Evolutionary conservation across 2,888 invertebrate genomes (phyloP).

Genomic region (Cerastis leucographa): DNA sequence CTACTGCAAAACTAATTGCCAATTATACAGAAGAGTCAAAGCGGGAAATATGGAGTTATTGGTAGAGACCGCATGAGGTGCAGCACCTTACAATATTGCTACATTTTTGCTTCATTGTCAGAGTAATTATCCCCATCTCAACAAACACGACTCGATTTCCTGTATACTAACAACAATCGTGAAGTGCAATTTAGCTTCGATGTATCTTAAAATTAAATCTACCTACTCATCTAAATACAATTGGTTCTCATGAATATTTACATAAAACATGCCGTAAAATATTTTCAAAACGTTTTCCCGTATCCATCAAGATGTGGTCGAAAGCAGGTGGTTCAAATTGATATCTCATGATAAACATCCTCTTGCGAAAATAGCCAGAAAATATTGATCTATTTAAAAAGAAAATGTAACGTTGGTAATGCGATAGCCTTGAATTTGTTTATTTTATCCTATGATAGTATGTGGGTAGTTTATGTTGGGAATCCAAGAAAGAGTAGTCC

Average conservation of each 20-base stretch:
- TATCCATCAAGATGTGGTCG: conserved; percentile 20
- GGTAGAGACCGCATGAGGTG: conserved; percentile 31
- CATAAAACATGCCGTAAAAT: conserved; percentile 17
- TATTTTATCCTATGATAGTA: conserved; percentile 59
- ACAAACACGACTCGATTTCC: conserved; percentile 59
- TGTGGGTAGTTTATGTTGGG: conserved; percentile 63
- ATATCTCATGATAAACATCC: conserved; percentile 64
- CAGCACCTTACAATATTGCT: conserved; percentile 41
- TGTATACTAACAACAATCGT: conserved; percentile 58
- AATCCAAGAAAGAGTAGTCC: conserved; percentile 35
- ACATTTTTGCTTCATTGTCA: conserved; percentile 58
- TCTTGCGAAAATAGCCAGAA: conserved; percentile 60
- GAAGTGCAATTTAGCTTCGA: conserved; percentile 52
- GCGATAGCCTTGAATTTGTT: conserved; percentile 66
- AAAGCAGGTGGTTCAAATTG: conserved; percentile 45
- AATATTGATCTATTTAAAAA: conserved; percentile 66
- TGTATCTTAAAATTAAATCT: conserved; percentile 59
- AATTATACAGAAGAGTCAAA: conserved; percentile 71
- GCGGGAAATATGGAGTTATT: conserved; percentile 45
- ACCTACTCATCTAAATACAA: conserved; percentile 53
- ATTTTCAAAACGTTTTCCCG: conserved; percentile 23
- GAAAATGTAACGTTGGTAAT: conserved; percentile 47
- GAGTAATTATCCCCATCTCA: conserved; percentile 56
- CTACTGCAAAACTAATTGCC: conserved; percentile 79
- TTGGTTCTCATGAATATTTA: conserved; percentile 46